These are phyloP conservation scores for Thera obeliscata DNA, from an alignment of 2,888 invertebrate genomes.

Conservation along the genomic window DNA sequence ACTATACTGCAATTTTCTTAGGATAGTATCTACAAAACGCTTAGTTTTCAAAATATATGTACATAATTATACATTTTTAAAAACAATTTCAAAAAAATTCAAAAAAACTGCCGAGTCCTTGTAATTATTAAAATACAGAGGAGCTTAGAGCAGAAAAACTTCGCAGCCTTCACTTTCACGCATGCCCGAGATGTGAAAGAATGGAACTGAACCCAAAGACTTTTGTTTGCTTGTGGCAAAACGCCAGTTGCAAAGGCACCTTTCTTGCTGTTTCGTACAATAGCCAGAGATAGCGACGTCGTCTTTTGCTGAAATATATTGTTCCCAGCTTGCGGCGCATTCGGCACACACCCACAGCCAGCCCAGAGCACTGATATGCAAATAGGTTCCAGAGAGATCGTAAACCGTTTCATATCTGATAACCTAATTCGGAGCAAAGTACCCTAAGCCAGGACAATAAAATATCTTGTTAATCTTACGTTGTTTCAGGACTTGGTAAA, in stretches of 20 bases:
- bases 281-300: conserved; percentile 69
- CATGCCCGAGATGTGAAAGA: conserved; percentile 24
- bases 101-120: neutral
- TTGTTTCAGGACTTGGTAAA: conserved; percentile 34
- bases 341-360: conserved; percentile 59
- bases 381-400: conserved; percentile 74
- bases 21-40: neutral
- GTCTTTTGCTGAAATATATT: conserved; percentile 75
- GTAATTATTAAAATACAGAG: conserved; percentile 13
- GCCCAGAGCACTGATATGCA: conserved; percentile 72
- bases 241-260: conserved; percentile 61
- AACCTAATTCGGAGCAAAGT: conserved; percentile 69
- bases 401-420: conserved; percentile 79
- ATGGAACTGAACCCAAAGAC: conserved; percentile 32
- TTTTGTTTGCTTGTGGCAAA: conserved; percentile 53
- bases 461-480: conserved; percentile 42
- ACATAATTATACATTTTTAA: neutral
- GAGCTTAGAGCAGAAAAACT: conserved; percentile 15
- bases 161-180: conserved; percentile 25
- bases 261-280: conserved; percentile 63
- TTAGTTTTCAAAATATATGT: neutral
- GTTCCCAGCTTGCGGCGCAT: conserved; percentile 63
- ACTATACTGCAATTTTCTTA: neutral
- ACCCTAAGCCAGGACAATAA: conserved; percentile 49
- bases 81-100: neutral